Evolutionary conservation across 1,140 invertebrate species (phyloP).

Genomic region (Ostrea edulis): DNA sequence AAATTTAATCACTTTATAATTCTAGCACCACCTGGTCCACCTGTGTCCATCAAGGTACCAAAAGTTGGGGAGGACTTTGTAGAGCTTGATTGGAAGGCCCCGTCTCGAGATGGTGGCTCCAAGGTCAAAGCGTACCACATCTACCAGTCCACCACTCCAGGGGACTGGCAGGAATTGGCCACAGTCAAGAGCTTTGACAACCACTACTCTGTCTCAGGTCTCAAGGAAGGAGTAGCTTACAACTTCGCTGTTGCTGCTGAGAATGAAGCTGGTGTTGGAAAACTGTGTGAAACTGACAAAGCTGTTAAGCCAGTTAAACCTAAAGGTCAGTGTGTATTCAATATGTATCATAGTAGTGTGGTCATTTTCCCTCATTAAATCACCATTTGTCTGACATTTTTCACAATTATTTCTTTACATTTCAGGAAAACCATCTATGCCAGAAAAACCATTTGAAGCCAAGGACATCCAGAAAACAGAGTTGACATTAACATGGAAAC

Average conservation of each 20-base stretch:
- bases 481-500: slow-evolving; percentile 78
- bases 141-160: slow-evolving; percentile 73
- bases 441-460: slow-evolving; percentile 83
- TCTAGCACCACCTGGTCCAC: slow-evolving; percentile 92
- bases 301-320: slow-evolving; percentile 83
- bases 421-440: slow-evolving; percentile 80
- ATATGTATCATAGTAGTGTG: background rate
- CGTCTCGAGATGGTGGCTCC: slow-evolving; percentile 93
- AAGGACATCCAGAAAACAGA: slow-evolving; percentile 78
- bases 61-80: slow-evolving; percentile 94
- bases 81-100: slow-evolving; percentile 94
- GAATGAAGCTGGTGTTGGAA: slow-evolving; percentile 94
- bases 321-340: slow-evolving; percentile 58
- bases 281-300: slow-evolving; percentile 84
- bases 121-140: slow-evolving; percentile 84
- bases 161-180: slow-evolving; percentile 66
- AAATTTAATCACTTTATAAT: slow-evolving; percentile 48
- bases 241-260: slow-evolving; percentile 95
- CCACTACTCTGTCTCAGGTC: slow-evolving; percentile 89
- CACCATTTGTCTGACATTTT: background rate
- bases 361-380: background rate
- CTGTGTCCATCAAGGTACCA: slow-evolving; percentile 94
- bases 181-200: slow-evolving; percentile 88
- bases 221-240: slow-evolving; percentile 92
- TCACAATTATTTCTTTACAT: slow-evolving; percentile 40